These are phyloP conservation scores for Garrulus glandarius DNA, from an alignment of 2,797 vertebrate species.

Conservation along the genomic window DNA sequence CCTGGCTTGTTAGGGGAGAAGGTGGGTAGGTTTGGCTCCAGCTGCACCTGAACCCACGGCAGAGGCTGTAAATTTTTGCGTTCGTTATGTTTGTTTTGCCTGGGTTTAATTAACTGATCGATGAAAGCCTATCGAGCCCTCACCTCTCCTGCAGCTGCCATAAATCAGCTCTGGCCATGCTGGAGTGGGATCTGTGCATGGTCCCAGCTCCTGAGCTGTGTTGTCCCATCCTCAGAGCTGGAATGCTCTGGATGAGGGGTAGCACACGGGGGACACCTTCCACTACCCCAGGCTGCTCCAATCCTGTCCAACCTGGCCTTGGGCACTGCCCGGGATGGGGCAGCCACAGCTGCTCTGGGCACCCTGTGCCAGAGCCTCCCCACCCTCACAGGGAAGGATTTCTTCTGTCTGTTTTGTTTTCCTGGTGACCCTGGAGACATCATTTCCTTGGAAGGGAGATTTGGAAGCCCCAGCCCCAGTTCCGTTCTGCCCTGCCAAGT, in stretches of 20 bases:
- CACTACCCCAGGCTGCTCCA: background rate
- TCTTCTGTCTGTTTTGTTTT: background rate
- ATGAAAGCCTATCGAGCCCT: conserved; percentile 50
- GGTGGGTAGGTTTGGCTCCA: background rate
- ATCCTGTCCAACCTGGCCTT: fast-evolving
- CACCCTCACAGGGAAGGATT: background rate
- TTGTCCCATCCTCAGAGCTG: background rate
- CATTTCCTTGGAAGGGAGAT: background rate
- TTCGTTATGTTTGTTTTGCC: conserved; percentile 59
- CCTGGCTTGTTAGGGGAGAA: background rate
- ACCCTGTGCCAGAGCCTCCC: background rate
- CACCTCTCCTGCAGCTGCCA: conserved; percentile 41
- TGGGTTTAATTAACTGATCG: conserved; percentile 60
- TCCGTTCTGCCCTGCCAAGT: background rate
- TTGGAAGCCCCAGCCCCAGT: background rate
- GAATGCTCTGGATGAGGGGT: background rate
- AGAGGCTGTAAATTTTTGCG: conserved; percentile 30
- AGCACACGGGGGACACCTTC: background rate
- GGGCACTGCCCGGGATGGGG: background rate
- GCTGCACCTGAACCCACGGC: background rate
- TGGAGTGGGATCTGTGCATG: background rate
- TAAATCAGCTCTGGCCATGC: conserved; percentile 6
- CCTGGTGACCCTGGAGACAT: fast-evolving
- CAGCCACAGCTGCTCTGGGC: background rate
- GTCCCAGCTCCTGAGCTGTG: background rate